Percentiles rank a stretch among this genome's conserved stretches.
Conservation (phyloP, 2,888 invertebrate species). For the Sinodicranocentrus sp. region DNA sequence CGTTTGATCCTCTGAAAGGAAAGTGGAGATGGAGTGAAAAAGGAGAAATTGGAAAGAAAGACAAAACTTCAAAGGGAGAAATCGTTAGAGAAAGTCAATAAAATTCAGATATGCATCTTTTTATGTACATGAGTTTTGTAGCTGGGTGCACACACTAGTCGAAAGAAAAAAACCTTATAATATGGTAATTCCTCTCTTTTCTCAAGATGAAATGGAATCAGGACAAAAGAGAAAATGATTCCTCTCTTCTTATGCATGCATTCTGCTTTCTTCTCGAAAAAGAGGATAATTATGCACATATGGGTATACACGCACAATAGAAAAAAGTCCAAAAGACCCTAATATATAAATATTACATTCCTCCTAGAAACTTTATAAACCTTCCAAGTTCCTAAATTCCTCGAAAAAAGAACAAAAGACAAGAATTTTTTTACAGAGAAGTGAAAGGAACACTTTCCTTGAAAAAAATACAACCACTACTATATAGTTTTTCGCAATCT, state of each 20-base stretch:
- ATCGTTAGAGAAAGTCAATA: constrained; percentile 1
- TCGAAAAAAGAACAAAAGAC: not conserved
- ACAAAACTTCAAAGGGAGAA: constrained; percentile 19
- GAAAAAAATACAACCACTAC: no score
- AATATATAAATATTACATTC: no score
- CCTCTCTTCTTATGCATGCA: not conserved
- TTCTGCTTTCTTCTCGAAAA: not conserved
- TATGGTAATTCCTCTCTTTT: not conserved
- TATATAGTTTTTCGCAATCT: not conserved
- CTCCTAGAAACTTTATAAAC: no score
- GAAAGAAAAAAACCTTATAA: not conserved
- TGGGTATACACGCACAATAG: no score
- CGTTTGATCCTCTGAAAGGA: not conserved
- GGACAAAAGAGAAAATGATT: not conserved
- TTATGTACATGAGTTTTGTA: constrained; percentile 2
- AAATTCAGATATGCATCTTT: constrained; percentile 20
- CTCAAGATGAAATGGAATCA: constrained; percentile 3
- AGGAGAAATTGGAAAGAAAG: not conserved
- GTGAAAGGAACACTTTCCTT: no score
- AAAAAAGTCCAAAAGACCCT: no score
- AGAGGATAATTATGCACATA: constrained; percentile 11
- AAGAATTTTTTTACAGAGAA: no score
- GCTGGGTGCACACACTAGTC: not conserved
- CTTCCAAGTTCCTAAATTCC: no score
- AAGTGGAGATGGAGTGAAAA: not conserved